Evolutionary conservation across 2,113 vertebrate species (phyloP).

Genomic region (Pseudorasbora parva): DNA sequence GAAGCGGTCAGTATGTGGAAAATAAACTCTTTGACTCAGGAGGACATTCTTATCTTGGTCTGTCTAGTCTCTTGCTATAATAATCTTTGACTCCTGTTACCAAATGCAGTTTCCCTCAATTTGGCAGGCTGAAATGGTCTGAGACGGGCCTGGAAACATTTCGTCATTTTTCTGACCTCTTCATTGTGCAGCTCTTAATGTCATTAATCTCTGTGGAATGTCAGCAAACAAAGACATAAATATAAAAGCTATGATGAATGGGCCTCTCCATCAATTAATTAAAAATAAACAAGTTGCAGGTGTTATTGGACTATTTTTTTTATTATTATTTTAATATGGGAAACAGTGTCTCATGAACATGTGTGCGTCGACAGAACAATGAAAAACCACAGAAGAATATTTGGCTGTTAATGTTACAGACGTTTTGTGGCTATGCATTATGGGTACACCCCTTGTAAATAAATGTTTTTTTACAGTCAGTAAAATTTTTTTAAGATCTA

Average conservation of each 20-base stretch:
- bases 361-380: background rate
- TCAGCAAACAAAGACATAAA: background rate
- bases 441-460: background rate
- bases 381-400: background rate
- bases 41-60: background rate
- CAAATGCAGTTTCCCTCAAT: background rate
- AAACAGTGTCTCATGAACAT: background rate
- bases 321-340: conserved; percentile 1
- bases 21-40: background rate
- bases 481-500: too few species aligned
- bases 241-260: background rate
- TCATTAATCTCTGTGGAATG: background rate
- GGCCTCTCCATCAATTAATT: background rate
- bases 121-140: background rate
- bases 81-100: background rate
- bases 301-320: conserved; percentile 6
- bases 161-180: background rate
- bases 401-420: background rate
- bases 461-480: background rate
- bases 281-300: conserved; percentile 21
- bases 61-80: background rate
- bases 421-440: background rate
- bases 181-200: background rate
- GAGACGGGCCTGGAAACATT: background rate
- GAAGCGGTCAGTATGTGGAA: conserved; percentile 6